A percentile compares a stretch with the other conserved stretches of the same genome.
These are phyloP conservation scores for Bombus affinis DNA, from an alignment of 1,140 invertebrate genomes.

Conservation along the genomic window DNA sequence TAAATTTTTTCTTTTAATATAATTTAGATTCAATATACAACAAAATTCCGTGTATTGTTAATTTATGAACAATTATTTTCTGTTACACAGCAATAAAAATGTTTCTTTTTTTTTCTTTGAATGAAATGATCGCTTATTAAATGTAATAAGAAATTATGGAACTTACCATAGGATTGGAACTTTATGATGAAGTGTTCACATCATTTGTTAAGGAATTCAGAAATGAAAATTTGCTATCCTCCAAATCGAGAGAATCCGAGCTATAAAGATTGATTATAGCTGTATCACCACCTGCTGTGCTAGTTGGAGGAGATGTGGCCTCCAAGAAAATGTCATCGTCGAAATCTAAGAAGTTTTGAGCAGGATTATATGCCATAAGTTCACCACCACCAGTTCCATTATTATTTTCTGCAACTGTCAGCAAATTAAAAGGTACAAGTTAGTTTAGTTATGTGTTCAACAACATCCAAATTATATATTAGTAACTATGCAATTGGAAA, in stretches of 20 bases:
- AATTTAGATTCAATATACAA: not conserved
- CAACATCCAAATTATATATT: not conserved
- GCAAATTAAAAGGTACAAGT: not conserved
- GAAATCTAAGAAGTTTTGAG: constrained; percentile 73
- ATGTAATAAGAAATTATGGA: not conserved
- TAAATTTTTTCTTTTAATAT: not conserved
- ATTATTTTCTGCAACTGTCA: constrained; percentile 59
- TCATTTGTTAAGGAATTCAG: constrained; percentile 70
- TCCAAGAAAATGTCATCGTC: constrained; percentile 75
- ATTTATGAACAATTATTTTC: constrained; percentile 8
- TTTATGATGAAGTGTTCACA: constrained; percentile 58
- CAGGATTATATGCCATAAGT: constrained; percentile 76
- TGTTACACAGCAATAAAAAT: not conserved
- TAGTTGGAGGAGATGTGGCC: constrained; percentile 46
- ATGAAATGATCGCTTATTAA: constrained; percentile 8
- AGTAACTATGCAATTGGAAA: not conserved
- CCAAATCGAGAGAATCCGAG: constrained; percentile 68
- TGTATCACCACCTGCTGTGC: constrained; percentile 51
- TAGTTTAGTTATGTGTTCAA: not conserved
- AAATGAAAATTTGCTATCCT: constrained; percentile 72
- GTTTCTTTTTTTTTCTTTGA: not conserved
- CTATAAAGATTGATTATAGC: constrained; percentile 32
- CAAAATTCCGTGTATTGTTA: not conserved
- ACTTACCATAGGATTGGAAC: constrained; percentile 56
- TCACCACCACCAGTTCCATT: constrained; percentile 72